Conservation (phyloP, 2,113 vertebrate genomes). For the Tachysurus vachellii region DNA sequence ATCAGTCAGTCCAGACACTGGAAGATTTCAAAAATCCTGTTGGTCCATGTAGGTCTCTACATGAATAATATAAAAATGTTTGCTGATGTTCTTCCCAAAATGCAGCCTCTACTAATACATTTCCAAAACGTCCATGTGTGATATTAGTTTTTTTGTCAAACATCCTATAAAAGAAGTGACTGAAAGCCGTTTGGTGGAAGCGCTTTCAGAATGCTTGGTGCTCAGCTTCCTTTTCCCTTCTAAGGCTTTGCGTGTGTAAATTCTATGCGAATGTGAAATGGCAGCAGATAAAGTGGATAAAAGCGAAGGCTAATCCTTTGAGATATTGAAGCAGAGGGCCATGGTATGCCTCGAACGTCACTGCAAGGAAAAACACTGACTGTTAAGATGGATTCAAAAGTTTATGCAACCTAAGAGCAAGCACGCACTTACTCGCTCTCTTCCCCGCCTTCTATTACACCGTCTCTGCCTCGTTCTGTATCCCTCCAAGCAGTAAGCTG, state of each 20-base stretch:
- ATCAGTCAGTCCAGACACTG: background rate
- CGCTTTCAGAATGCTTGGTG: background rate
- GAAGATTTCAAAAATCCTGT: background rate
- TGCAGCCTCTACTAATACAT: background rate
- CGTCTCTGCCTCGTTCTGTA: constrained; percentile 18
- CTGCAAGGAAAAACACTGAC: constrained; percentile 21
- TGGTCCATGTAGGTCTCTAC: background rate
- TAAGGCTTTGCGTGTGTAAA: constrained; percentile 11
- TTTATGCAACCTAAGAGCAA: constrained; percentile 48
- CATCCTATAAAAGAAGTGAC: background rate
- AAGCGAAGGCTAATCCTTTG: constrained; percentile 32
- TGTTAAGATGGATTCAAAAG: constrained; percentile 44
- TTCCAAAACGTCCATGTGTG: background rate
- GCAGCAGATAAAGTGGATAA: constrained; percentile 25
- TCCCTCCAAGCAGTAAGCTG: constrained; percentile 47
- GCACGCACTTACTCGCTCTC: constrained; percentile 25
- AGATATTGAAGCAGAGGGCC: constrained; percentile 19
- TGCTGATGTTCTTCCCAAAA: background rate
- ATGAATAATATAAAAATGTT: background rate
- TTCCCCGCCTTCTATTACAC: constrained; percentile 42
- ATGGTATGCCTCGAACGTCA: constrained; percentile 42
- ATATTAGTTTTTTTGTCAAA: background rate
- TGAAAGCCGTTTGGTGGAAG: background rate
- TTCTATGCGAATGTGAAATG: background rate
- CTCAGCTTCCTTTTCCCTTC: background rate